A percentile compares a stretch with the other conserved stretches of the same genome.
These are phyloP conservation scores for Daubentonia madagascariensis DNA, from an alignment of 2,113 vertebrate genomes.

Conservation along the genomic window DNA sequence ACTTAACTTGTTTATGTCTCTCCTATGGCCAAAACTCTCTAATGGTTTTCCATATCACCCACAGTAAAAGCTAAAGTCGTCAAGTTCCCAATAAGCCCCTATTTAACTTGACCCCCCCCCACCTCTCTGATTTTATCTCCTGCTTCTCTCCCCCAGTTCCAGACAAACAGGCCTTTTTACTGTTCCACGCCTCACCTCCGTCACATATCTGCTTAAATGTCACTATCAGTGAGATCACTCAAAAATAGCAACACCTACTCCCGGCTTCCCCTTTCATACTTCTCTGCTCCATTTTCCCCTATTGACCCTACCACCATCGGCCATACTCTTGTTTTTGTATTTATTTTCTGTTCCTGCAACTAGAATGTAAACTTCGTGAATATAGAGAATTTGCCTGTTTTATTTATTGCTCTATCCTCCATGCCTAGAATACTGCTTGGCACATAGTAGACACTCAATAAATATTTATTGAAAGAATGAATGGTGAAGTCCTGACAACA, in stretches of 20 bases:
- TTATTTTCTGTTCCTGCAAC: neutral
- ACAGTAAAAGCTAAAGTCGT: neutral
- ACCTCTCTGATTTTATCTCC: neutral
- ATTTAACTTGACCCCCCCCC: neutral
- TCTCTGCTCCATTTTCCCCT: neutral
- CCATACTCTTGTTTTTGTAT: neutral
- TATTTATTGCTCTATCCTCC: neutral
- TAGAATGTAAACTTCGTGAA: neutral
- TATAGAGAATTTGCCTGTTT: neutral
- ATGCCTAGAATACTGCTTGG: neutral
- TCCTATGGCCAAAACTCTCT: neutral
- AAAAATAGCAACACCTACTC: neutral
- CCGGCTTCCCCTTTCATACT: neutral
- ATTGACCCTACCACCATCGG: neutral
- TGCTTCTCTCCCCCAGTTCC: neutral
- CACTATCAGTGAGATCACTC: neutral
- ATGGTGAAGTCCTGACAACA: neutral
- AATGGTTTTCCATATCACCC: neutral
- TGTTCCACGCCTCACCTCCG: neutral
- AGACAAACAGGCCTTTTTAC: neutral
- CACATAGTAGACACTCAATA: neutral
- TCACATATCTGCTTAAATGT: neutral
- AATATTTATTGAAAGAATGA: neutral
- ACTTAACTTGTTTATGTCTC: neutral
- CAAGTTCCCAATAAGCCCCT: neutral